Percentiles rank a stretch among this genome's conserved stretches.
Evolutionary conservation across 2,888 invertebrate genomes (phyloP).

Genomic region (Drepana falcataria): DNA sequence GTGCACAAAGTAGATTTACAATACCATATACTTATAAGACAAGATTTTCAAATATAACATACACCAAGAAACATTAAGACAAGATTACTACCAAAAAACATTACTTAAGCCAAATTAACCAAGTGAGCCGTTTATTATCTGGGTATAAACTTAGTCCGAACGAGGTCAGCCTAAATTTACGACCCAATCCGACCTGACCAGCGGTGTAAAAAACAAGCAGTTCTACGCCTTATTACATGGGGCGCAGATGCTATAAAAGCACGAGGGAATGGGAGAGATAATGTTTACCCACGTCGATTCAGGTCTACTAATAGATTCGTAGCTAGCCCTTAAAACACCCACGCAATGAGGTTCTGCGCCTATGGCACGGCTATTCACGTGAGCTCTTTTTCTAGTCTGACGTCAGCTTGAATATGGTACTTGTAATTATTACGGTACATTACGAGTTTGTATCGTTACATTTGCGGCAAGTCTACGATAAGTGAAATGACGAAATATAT

Average conservation of each 20-base stretch:
- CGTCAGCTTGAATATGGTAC: background rate
- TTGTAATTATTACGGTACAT: too few relatives aligned
- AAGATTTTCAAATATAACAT: background rate
- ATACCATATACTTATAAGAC: too few relatives aligned
- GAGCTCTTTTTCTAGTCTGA: background rate
- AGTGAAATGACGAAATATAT: too few relatives aligned
- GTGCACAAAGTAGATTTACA: too few relatives aligned
- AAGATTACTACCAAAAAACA: background rate
- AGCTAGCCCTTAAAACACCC: background rate
- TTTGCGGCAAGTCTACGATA: too few relatives aligned
- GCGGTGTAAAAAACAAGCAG: background rate
- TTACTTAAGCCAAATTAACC: conserved; percentile 8
- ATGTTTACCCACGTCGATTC: conserved; percentile 1
- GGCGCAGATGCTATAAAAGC: background rate
- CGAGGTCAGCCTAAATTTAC: conserved; percentile 9
- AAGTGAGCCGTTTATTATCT: conserved; percentile 13
- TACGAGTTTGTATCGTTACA: too few relatives aligned
- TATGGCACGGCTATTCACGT: background rate
- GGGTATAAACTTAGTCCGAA: conserved; percentile 9
- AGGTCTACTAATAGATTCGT: background rate
- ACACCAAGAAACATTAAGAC: background rate
- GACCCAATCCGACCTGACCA: conserved; percentile 3
- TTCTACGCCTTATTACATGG: background rate
- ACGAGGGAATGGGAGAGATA: background rate
- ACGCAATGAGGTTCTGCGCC: background rate